Evolutionary conservation across 92 coral and sea anemone species (phyloP).

Genomic region (Epizoanthus stellaris): DNA sequence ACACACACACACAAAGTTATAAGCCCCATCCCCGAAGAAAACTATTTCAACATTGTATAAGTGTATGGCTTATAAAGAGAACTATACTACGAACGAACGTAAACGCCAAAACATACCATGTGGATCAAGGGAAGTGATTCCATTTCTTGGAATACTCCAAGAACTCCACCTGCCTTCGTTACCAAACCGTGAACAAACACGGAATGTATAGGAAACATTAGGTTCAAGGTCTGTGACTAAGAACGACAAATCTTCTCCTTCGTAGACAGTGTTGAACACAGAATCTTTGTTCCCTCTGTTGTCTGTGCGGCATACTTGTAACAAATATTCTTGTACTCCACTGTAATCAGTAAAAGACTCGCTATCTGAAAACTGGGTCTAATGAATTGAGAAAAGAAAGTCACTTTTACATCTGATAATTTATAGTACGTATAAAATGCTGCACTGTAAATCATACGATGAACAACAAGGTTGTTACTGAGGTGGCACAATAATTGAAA

Average conservation of each 20-base stretch:
- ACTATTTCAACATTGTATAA: too few relatives aligned
- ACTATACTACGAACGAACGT: not conserved
- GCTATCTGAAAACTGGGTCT: conserved; percentile 74
- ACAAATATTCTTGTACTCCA: conserved; percentile 91
- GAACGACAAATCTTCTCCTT: conserved; percentile 88
- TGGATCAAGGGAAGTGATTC: conserved; percentile 91
- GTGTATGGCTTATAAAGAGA: not conserved
- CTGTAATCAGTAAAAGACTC: conserved; percentile 93
- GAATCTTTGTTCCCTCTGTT: conserved; percentile 78
- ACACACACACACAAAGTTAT: too few relatives aligned
- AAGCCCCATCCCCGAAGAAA: too few relatives aligned
- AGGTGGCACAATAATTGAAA: too few relatives aligned
- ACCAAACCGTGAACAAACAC: conserved; percentile 96
- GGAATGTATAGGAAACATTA: conserved; percentile 92
- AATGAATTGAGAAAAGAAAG: not conserved
- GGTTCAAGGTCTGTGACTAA: conserved; percentile 94
- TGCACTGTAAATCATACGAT: too few relatives aligned
- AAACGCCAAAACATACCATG: conserved; percentile 74
- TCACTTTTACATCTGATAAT: not conserved
- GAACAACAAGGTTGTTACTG: too few relatives aligned
- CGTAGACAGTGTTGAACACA: conserved; percentile 86
- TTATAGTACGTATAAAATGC: too few relatives aligned
- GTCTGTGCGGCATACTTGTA: conserved; percentile 93
- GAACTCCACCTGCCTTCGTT: conserved; percentile 95
- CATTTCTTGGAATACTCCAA: conserved; percentile 95